Evolutionary conservation across 2,797 vertebrate species (phyloP).

Genomic region (Steatocranus sp.): DNA sequence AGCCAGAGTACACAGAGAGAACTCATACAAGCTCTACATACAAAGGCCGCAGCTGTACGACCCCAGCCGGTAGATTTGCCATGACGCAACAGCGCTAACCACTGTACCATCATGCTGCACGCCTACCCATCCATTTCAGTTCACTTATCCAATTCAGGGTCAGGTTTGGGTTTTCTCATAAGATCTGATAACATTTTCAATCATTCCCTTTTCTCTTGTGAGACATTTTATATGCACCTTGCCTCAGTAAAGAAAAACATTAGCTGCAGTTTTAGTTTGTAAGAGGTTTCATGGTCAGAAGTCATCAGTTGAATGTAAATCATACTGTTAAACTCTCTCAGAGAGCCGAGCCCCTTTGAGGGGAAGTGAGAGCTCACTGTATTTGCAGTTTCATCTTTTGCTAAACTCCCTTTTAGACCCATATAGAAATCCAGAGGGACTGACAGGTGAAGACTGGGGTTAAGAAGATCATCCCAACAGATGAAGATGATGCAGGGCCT

Average conservation of each 20-base stretch:
- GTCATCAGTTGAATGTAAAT: conserved; percentile 56
- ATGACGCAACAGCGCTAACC: neutral
- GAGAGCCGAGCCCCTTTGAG: conserved; percentile 15
- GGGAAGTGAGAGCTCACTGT: conserved; percentile 31
- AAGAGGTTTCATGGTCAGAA: conserved; percentile 27
- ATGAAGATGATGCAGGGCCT: conserved; percentile 47
- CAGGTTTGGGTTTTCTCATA: neutral
- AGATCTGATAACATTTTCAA: neutral
- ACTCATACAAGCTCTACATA: neutral
- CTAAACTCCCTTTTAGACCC: conserved; percentile 61
- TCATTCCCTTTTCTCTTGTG: neutral
- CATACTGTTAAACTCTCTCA: conserved; percentile 39
- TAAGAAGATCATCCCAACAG: conserved; percentile 58
- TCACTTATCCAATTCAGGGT: neutral
- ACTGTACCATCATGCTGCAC: neutral
- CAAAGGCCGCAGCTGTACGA: neutral
- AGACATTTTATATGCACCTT: neutral
- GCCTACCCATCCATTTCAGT: neutral
- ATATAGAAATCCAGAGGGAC: conserved; percentile 37
- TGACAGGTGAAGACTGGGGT: conserved; percentile 36
- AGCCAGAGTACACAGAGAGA: neutral
- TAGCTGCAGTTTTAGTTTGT: conserved; percentile 14
- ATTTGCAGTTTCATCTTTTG: conserved; percentile 44
- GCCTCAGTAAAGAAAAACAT: neutral
- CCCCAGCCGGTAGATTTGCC: neutral